Conservation (phyloP, 2,888 invertebrate genomes). For the Conomelus anceps region DNA sequence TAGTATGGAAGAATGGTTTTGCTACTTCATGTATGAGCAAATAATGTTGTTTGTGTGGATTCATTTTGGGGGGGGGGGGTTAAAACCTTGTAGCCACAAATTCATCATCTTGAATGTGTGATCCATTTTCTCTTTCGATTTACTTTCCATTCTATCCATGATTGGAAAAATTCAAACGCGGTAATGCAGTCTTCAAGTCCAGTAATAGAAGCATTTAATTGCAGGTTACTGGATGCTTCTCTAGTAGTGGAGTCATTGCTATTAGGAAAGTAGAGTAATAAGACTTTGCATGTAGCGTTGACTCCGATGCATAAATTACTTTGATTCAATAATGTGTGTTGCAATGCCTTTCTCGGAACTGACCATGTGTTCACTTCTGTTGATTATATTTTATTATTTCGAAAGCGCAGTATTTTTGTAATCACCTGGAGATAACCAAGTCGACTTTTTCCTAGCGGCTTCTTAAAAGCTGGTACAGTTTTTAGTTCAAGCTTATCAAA, state of each 20-base stretch:
- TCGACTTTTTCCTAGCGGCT: background rate
- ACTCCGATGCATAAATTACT: background rate
- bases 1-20: too few species aligned
- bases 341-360: background rate
- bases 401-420: background rate
- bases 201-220: background rate
- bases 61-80: too few species aligned
- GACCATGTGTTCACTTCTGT: background rate
- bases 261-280: background rate
- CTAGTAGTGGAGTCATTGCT: background rate
- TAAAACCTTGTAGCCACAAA: background rate
- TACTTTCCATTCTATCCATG: background rate
- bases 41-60: too few species aligned
- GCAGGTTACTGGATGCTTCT: background rate
- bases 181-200: too few species aligned
- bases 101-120: too few species aligned
- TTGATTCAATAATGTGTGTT: background rate
- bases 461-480: background rate
- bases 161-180: background rate
- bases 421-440: background rate
- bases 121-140: background rate
- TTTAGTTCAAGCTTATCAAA: background rate
- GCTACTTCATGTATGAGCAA: too few species aligned
- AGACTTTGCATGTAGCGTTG: background rate
- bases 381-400: background rate